Base-by-base conservation (phyloP, 2,888 invertebrate genomes). In the Serripes groenlandicus region DNA sequence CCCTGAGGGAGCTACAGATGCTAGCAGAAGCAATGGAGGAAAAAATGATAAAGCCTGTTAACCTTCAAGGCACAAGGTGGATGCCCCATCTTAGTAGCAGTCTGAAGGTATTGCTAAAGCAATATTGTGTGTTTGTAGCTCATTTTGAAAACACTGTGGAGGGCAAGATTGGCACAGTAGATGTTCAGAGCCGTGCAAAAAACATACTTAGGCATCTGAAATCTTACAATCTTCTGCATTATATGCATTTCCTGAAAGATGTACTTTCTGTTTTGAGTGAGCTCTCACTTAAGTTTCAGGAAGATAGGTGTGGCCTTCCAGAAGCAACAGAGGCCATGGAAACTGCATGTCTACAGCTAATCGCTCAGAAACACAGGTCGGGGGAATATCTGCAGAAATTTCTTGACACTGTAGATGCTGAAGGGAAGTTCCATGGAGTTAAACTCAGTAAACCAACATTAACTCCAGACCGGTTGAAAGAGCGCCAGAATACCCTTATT, bases 201-300 rank as follows among this genome's bases (percentile, higher is more conserved):
- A 34, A 66, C 4, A 56, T 83, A 3, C 32, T 80, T 21, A 75
- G 64, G 56, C 78, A 86, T 42, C 49, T 83, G 54, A 71, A 56
- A 70, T 49, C 60, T 56, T 75, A 76, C 26, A 76, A 68, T 11
- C 66, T 83, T 5, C 78, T 87, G 3, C 56, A 66, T 35, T 81
- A 78, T 37, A 85, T 85, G 79, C 77, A 76, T 52, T 87, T 87
- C 62, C 42, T 87, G 21, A 73, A 58, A n/a, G 85, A 81, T 68
- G 52, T 82, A 7, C 56, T 82, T n/a, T 18, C 30, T 26, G 58
- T 84, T 35, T 32, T 87, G 11, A 79, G 75, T 49, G 79, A 75
- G 15, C 32, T 86, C 1, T 74, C 78, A 15, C 78, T 85, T 23
- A 34, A 85, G 32, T 87, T 83, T 52, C 83, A 85, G 62, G 79